phyloP scores from a whole-genome alignment of 2,113 vertebrate species.

The Antigone vipio region DNA sequence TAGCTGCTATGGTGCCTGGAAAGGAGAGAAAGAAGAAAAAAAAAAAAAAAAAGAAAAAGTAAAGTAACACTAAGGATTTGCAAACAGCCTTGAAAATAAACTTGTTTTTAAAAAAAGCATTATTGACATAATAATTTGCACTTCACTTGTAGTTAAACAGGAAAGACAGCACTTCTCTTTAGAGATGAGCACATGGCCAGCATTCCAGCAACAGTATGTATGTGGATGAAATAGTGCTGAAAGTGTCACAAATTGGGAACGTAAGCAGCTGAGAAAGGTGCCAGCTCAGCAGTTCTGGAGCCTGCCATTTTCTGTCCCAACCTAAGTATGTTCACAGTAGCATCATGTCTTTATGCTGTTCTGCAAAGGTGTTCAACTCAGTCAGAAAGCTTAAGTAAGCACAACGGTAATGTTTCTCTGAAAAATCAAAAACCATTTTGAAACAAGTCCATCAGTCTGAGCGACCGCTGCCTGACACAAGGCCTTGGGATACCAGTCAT shows the following conservation, averaged over 20 bases:
- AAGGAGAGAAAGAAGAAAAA: neutral
- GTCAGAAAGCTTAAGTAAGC: neutral
- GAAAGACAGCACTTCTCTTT: neutral
- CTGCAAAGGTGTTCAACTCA: neutral
- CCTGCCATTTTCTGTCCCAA: neutral
- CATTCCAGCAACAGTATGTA: fast-evolving
- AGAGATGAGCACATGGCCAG: neutral
- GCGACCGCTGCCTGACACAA: fast-evolving
- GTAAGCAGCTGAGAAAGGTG: neutral
- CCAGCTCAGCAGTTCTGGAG: neutral
- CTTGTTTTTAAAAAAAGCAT: neutral
- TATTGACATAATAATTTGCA: neutral
- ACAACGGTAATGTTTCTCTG: fast-evolving
- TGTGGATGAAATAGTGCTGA: neutral
- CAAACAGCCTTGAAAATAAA: neutral
- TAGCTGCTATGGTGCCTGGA: neutral
- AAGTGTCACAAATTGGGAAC: neutral
- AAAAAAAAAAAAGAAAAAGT: no score
- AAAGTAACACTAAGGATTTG: neutral
- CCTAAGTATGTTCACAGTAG: neutral
- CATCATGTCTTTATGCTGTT: neutral
- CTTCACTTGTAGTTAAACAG: neutral
- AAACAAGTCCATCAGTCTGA: neutral
- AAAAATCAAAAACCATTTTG: neutral
- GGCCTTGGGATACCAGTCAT: neutral